Evolutionary conservation across 2,888 invertebrate species (phyloP).

Genomic region (Thymelicus lineola): DNA sequence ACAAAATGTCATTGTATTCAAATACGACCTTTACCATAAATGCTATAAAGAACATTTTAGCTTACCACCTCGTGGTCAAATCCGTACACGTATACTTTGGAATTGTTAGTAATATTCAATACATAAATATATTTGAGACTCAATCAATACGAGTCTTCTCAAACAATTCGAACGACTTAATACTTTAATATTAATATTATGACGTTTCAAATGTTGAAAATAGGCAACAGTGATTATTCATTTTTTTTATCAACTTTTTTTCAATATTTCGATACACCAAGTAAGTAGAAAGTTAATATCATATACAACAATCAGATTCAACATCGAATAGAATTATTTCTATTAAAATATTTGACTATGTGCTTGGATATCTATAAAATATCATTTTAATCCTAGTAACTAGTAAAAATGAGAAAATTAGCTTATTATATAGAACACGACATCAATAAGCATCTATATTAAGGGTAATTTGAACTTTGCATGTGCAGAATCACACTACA

Average conservation of each 20-base stretch:
- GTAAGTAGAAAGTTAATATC: slow-evolving; percentile 16
- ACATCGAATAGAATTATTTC: slow-evolving; percentile 24
- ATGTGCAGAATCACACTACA: slow-evolving; percentile 3
- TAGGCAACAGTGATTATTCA: slow-evolving; percentile 21
- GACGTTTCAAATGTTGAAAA: slow-evolving; percentile 25
- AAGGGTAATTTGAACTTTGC: slow-evolving; percentile 17
- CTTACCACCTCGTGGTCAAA: slow-evolving; percentile 7
- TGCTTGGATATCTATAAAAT: slow-evolving; percentile 24
- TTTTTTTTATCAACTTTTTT: slow-evolving; percentile 25
- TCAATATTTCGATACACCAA: slow-evolving; percentile 16
- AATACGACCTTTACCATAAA: slow-evolving; percentile 27
- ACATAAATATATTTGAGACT: slow-evolving; percentile 18
- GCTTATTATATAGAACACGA: slow-evolving; percentile 22
- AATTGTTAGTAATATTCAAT: slow-evolving; percentile 13
- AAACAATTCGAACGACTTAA: too few relatives aligned
- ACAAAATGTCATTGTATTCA: slow-evolving; percentile 16
- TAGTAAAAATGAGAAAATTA: slow-evolving; percentile 9
- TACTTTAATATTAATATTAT: background rate
- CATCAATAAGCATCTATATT: slow-evolving; percentile 24
- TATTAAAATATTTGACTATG: slow-evolving; percentile 33
- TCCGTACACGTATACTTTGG: slow-evolving; percentile 16
- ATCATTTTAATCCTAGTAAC: slow-evolving; percentile 14
- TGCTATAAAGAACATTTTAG: slow-evolving; percentile 27
- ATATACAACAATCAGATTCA: slow-evolving; percentile 26
- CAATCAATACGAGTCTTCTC: background rate